Conservation (phyloP, 1,140 invertebrate genomes). For the Zophobas morio region DNA sequence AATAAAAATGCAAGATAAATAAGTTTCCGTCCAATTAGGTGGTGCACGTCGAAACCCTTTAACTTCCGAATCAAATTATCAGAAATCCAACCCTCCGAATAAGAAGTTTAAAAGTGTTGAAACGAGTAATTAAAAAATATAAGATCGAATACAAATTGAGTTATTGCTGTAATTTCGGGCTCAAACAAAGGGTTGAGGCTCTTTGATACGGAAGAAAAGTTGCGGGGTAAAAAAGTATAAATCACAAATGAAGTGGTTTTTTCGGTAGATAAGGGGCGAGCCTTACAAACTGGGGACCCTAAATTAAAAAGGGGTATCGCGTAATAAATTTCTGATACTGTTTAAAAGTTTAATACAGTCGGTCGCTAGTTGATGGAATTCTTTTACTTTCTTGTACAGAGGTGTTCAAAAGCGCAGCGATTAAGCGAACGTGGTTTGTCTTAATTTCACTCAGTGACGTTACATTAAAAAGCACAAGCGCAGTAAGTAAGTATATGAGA, state of each 20-base stretch:
- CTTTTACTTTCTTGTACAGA: neutral
- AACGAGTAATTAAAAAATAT: slow-evolving; percentile 60
- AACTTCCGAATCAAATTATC: slow-evolving; percentile 56
- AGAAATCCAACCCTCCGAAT: slow-evolving; percentile 49
- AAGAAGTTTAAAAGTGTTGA: slow-evolving; percentile 55
- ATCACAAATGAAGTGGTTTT: slow-evolving; percentile 56
- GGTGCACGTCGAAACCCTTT: slow-evolving; percentile 51
- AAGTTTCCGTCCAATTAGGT: slow-evolving; percentile 53
- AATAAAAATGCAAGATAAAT: slow-evolving; percentile 49
- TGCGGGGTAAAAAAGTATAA: slow-evolving; percentile 56
- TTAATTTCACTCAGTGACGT: too few species aligned
- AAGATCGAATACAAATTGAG: slow-evolving; percentile 62
- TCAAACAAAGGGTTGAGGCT: slow-evolving; percentile 58
- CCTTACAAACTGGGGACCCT: slow-evolving; percentile 49
- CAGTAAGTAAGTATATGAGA: too few species aligned
- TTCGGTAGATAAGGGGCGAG: slow-evolving; percentile 50
- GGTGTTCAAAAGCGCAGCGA: too few species aligned
- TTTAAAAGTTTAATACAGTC: slow-evolving; percentile 48
- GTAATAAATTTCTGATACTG: slow-evolving; percentile 54
- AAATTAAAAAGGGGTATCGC: slow-evolving; percentile 57
- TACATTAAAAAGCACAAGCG: too few species aligned
- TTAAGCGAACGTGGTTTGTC: too few species aligned
- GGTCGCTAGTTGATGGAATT: neutral
- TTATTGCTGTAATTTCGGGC: slow-evolving; percentile 60
- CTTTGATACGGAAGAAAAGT: slow-evolving; percentile 51